Base-by-base conservation (phyloP, 2,113 vertebrate species). In the Caracal caracal region DNA sequence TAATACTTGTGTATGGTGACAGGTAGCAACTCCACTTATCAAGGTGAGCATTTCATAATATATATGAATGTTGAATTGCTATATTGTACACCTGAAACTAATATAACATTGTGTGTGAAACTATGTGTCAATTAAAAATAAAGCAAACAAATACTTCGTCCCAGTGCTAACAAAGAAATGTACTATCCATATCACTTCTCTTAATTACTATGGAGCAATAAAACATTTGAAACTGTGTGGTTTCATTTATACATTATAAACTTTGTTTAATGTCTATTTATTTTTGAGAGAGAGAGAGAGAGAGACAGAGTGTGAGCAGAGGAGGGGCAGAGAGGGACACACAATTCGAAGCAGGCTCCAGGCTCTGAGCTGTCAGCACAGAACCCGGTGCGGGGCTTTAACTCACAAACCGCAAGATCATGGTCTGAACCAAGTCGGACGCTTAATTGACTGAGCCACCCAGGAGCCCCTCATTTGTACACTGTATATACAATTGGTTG, bases 121-220 rank as follows among this genome's bases (percentile, higher is more conserved):
- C 26, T 75, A 43, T 30, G 28, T 24, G 7, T 75, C 13, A 30
- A 8, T 75, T 75, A 43, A 75, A 75, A 75, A 47, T 30, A 75
- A 75, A 75, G 40, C 70, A 73, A 75, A 73, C 70, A 73, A 56
- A 75, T 47, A 47, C 40, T 7, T 47, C 73, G 12, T 28, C 53
- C 22, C 13, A 20, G 13, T 35, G 35, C 33, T 76, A 68, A 49
- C 6, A 30, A 94, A 80, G 20, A 97, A 88, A 93, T n/a, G 26
- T 49, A 43, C 33, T 49, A 24, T 40, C 66, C 20, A 10, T 5
- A 37, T 84, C 80, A 76, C 59, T 47, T 81, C n/a, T 95, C 63
- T 79, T 94, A 53, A 95, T 93, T 87, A 93, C 73, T 90, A 35
- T 40, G 59, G 40, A 90, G 59, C n/a, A 88, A 86, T 85, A 79